A percentile compares a stretch with the other conserved stretches of the same genome.
These are phyloP conservation scores for Brachypteracias leptosomus DNA, from an alignment of 2,113 vertebrate genomes.

Conservation along the genomic window DNA sequence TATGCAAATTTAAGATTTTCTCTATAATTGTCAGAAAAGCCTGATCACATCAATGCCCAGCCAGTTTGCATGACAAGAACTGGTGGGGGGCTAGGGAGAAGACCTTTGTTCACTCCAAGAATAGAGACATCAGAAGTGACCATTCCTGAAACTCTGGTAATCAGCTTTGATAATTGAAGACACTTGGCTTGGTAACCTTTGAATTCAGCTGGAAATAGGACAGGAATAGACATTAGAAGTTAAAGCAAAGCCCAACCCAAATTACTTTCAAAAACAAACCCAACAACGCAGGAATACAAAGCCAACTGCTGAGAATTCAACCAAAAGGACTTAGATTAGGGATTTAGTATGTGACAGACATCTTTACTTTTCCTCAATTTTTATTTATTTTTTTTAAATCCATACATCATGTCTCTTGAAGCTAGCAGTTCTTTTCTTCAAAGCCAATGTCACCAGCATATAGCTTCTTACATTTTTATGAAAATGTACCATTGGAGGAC, in stretches of 20 bases:
- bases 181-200: neutral
- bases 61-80: neutral
- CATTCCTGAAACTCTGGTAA: neutral
- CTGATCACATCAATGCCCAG: neutral
- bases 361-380: neutral
- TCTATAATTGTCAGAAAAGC: neutral
- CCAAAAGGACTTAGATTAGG: neutral
- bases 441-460: neutral
- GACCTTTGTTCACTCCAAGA: neutral
- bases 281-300: neutral
- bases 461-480: neutral
- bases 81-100: neutral
- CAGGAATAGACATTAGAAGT: neutral
- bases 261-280: neutral
- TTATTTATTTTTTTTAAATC: neutral
- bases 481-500: neutral
- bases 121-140: neutral
- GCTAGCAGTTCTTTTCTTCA: neutral
- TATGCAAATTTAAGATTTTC: neutral
- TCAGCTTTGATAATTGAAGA: neutral
- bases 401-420: neutral
- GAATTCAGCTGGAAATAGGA: neutral
- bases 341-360: neutral
- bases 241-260: neutral
- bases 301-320: neutral